Base-by-base conservation (phyloP, 2,888 invertebrate genomes). In the Plutella xylostella region DNA sequence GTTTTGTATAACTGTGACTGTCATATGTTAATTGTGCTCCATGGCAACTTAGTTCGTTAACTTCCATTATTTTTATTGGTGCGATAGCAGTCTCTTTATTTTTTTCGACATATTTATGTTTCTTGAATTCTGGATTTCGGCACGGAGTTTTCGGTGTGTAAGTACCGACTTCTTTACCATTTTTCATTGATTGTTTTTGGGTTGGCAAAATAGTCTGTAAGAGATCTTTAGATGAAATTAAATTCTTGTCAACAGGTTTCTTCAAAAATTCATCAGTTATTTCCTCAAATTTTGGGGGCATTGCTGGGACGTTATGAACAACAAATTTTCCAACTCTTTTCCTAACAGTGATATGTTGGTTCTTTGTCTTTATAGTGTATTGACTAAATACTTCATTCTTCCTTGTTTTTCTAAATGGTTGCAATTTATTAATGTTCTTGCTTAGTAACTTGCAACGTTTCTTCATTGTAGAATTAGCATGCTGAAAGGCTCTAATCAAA, bases 211-310 rank as follows among this genome's bases (percentile, higher is more conserved):
- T 56, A 7, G 76, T 68, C 52, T 69, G 57, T 14, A 79, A 49
- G 28, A 79, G 61, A 50, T 78, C 77, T 50, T 68, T 64, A 0
- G 74, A 70, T 19, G 66, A 69, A n/a, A 49, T 63, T 60, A 43
- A 51, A 56, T 1, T 19, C 19, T 43, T 22, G 18, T n/a, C 33
- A 5, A 28, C 28, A 4, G 12, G 35, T 12, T 22, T 42, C 19
- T 3, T 42, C 42, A 31, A 30, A 31, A 2, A 20, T 42, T 20
- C n/a, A 5, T 18, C 18, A 15, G 20, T 43, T 12, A 9, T n/a
- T 4, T 12, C 18, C 12, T 22, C 12, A 25, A 34, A 43, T 33
- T 22, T 42, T 18, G 45, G 45, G 18, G 47, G 43, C 31, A 50
- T 30, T 14, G 55, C 54, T 31, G 55, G 45, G 40, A 45, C 52